Evolutionary conservation across 2,797 vertebrate genomes (phyloP), one percentile per base, ranked within the genome.

Genomic region (Sebastes minor): DNA sequence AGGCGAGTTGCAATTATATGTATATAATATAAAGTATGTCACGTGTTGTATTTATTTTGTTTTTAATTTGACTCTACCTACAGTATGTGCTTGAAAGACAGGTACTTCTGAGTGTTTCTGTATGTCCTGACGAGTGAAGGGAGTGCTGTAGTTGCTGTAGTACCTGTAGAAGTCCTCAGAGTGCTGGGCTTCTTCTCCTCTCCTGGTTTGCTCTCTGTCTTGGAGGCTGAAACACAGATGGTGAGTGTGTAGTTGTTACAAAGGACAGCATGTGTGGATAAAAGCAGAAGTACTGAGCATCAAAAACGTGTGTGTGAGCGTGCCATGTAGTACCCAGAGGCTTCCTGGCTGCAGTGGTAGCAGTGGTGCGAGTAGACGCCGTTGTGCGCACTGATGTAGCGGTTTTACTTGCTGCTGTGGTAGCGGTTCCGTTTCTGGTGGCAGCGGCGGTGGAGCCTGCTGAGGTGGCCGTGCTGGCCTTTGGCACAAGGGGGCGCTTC

Each of bases 141-240:
- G 9, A 23, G 18, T 1, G 57, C 9, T 28, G 52, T 52, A 1
- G 55, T 95, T 1, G 57, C 9, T 28, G 52, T 52, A 1, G 55
- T 95, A 99, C 98, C 98, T 96, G 97, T 74, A 4, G 94, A 91
- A 2, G 97, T 96, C 94, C 94, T 99, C 1, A 94, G 81, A 22
- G 90, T 79, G 85, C 90, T 30, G 8, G 93, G 74, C 92, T 97
- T 99, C 96, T 96, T 99, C 80, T 94, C 92, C 1, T 98, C 97
- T 6, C 89, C 84, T 7, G 95, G 84, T 89, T 97, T 98, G 7
- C 93, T 67, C 0, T 98, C 97, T 0, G 96, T 95, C 94, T 97
- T 99, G 28, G 96, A 80, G 4, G 95, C 97, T 99, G 90, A 81
- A 84, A 86, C 60, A 61, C 42, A 83, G 1, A 80, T 13, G 30